phyloP scores from a whole-genome alignment of 1,140 invertebrate species.

The Phthorimaea operculella region DNA sequence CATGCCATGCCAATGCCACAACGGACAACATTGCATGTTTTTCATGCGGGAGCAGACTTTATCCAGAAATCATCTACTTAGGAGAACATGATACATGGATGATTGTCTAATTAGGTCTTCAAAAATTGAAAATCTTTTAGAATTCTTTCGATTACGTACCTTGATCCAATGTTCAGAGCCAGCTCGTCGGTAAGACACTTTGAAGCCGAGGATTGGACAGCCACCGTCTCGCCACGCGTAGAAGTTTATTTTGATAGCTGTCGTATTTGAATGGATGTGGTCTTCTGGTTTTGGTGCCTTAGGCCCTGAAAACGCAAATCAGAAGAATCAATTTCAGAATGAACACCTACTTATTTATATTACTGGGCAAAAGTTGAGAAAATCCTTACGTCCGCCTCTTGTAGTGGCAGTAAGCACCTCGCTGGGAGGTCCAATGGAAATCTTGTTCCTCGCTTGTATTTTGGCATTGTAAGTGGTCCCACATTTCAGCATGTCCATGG shows the following conservation, averaged over 20 bases:
- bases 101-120: too few species aligned
- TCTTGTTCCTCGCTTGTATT: constrained; percentile 76
- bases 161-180: constrained; percentile 61
- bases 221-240: constrained; percentile 82
- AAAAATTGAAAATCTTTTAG: too few species aligned
- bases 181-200: constrained; percentile 77
- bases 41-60: too few species aligned
- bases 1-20: too few species aligned
- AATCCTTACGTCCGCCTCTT: constrained; percentile 68
- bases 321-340: neutral
- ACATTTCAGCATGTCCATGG: constrained; percentile 78
- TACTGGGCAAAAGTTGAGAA: neutral
- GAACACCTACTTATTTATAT: neutral
- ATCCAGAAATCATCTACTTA: too few species aligned
- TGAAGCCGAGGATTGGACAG: constrained; percentile 84
- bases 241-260: constrained; percentile 75
- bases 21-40: too few species aligned
- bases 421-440: constrained; percentile 77
- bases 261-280: constrained; percentile 71
- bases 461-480: constrained; percentile 77
- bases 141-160: constrained; percentile 32
- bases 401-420: constrained; percentile 73
- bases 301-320: constrained; percentile 35
- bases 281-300: constrained; percentile 71
- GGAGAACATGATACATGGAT: too few species aligned